These are phyloP conservation scores for Lordiphosa stackelbergi DNA, from an alignment of 1,140 invertebrate genomes.

Conservation along the genomic window DNA sequence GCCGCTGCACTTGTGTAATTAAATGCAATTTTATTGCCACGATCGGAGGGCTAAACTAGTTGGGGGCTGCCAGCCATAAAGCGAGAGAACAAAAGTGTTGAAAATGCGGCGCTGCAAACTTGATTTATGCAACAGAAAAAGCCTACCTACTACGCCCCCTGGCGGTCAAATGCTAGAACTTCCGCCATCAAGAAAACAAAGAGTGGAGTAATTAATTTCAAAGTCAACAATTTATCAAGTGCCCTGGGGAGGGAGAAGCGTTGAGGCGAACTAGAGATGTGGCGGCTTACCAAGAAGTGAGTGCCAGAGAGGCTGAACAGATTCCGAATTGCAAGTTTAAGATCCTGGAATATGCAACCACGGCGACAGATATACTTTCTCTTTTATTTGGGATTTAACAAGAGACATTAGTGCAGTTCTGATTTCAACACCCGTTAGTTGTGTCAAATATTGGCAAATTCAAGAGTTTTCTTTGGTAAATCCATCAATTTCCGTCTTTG, in stretches of 20 bases:
- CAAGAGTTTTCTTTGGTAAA: too few species aligned
- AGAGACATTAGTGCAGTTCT: too few species aligned
- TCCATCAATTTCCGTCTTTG: too few species aligned
- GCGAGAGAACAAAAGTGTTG: constrained; percentile 52
- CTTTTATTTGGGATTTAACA: too few species aligned
- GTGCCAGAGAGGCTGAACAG: too few species aligned
- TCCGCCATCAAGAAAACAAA: constrained; percentile 63
- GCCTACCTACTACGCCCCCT: constrained; percentile 21
- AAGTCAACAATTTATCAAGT: constrained; percentile 73
- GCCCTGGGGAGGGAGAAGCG: constrained; percentile 17
- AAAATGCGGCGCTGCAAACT: constrained; percentile 60
- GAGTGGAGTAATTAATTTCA: constrained; percentile 67
- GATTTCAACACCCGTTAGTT: too few species aligned
- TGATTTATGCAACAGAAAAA: constrained; percentile 58
- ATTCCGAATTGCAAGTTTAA: too few species aligned
- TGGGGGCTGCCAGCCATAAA: constrained; percentile 29
- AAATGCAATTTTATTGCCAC: constrained; percentile 73
- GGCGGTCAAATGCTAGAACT: constrained; percentile 22
- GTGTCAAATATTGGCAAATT: too few species aligned
- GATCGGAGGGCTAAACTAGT: constrained; percentile 56
- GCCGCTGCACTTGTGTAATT: constrained; percentile 50
- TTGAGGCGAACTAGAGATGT: neutral
- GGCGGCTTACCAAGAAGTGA: too few species aligned
- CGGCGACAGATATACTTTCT: too few species aligned
- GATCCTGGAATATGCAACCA: too few species aligned